Base-by-base conservation (phyloP, 2,888 invertebrate genomes). In the Cosmorhoe ocellata region DNA sequence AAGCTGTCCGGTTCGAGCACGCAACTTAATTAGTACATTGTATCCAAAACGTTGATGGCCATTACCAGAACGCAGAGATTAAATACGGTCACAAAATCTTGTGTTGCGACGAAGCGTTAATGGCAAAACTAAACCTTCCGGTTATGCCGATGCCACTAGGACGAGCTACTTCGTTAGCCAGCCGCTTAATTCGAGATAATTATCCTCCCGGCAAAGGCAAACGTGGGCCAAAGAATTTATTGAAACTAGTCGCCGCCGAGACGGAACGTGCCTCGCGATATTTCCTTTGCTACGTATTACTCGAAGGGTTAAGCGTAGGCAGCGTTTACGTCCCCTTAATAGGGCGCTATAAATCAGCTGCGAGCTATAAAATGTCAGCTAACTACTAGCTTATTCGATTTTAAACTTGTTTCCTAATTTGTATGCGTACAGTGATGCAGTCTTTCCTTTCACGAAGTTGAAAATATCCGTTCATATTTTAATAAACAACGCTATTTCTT, bases 171-270 rank as follows among this genome's bases (percentile, higher is more conserved):
- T 84, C 82, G 81, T 83, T 86, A 85, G 76, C 71, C 71, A 84
- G 79, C 81, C 78, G 81, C 77, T 84, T 83, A 86, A 86, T 86
- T 84, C 79, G 79, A 82, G 76, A 85, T 87, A 87, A 87, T 87
- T 82, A 84, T 75, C 73, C 76, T 79, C 66, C 76, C 69, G 77
- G 70, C 69, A 74, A 79, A 83, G 79, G 79, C 68, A 74, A 79
- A 83, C 79, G 80, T 79, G 75, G 73, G 71, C 75, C 63, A 66
- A 61, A 70, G 71, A 78, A 81, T 80, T 81, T 83, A 82, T 83
- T 67, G 73, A 65, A 71, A 72, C 74, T 68, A 69, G 74, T 73
- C 66, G 50, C 46, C 50, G 48, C 24, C 50, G 54, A 58, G 67
- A 70, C 67, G 60, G 66, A 69, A 69, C 66, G 59, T 64, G 63